Evolutionary conservation across 2,797 vertebrate genomes (phyloP), one percentile per base, ranked within the genome.

Genomic region (Mormyrops attenuatus): DNA sequence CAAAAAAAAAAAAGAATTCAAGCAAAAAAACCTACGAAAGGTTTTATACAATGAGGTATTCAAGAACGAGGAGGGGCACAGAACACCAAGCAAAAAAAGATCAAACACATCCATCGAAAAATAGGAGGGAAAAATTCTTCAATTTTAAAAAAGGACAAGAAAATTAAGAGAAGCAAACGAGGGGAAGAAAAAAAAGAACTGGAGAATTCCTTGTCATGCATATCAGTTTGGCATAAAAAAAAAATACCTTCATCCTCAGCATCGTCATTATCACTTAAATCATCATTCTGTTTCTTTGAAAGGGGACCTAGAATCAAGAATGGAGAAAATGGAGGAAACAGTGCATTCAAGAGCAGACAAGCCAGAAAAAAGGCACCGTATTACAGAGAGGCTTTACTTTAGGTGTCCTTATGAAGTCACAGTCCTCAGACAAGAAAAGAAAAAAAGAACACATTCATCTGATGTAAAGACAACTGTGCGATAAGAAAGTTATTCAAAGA

Each of bases 221-320:
- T 97, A 97, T 98, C 97, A 97, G 95, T 97, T 97, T 97, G 97
- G 97, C 95, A 95, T 96, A n/a, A 95, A 94, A 96, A 96, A 97
- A 57, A 87, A 98, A 99, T 99, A 99, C 99, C 99, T 99, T 99
- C 97, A 94, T 99, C 98, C 95, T 99, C 98, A 95, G 97, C 97
- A 97, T 97, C 98, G 96, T 98, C 98, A 99, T 96, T 99, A 98
- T 98, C 98, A 97, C 97, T 97, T 99, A 99, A 99, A 98, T 98
- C 98, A 99, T 99, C 98, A 97, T 97, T 97, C 97, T 99, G 97
- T 99, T 99, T 99, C 99, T 99, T 99, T 99, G 99, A 97, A 97
- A 99, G 97, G 97, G 98, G 98, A 99, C 98, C 98, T 99, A 99
- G 97, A 97, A 99, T 98, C 97, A 97, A 99, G 97, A 99, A 98